A percentile compares a stretch with the other conserved stretches of the same genome.
These are phyloP conservation scores for Cephus pulcher DNA, from an alignment of 2,888 invertebrate species.

Conservation along the genomic window DNA sequence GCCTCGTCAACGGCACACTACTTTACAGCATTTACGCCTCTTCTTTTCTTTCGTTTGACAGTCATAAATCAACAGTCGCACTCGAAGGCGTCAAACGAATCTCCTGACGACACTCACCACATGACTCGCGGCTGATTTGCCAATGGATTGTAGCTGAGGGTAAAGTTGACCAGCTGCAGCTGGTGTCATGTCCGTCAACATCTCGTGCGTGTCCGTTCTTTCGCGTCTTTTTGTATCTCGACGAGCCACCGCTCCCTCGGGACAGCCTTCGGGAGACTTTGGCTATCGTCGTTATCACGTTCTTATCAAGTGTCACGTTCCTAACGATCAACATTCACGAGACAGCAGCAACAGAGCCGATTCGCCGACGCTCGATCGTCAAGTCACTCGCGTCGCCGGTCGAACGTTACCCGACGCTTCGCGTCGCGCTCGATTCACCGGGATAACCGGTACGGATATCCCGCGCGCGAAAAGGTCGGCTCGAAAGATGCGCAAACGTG, in stretches of 20 bases:
- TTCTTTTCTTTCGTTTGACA: neutral
- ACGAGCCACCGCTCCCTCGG: neutral
- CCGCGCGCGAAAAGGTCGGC: neutral
- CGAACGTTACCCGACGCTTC: constrained; percentile 4
- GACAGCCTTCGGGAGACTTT: neutral
- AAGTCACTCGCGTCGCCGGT: neutral
- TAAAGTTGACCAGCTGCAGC: constrained; percentile 66
- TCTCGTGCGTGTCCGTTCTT: constrained; percentile 36
- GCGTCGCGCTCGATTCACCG: neutral
- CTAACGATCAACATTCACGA: constrained; percentile 4
- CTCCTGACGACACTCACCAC: constrained; percentile 57
- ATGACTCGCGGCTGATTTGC: constrained; percentile 63
- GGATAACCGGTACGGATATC: neutral
- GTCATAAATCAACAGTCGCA: neutral
- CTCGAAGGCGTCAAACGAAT: neutral
- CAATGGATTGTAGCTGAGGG: constrained; percentile 64
- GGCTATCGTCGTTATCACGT: neutral
- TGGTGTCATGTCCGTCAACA: constrained; percentile 67
- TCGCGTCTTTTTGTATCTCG: neutral
- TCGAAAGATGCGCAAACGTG: constrained; percentile 34
- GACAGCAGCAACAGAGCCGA: neutral
- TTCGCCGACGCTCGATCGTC: neutral
- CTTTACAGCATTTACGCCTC: neutral
- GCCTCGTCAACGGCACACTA: neutral
- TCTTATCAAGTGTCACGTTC: constrained; percentile 10